Percentiles rank a stretch among this genome's conserved stretches.
phyloP scores from a whole-genome alignment of 2,888 invertebrate genomes.

The Synergus laeviventris region DNA sequence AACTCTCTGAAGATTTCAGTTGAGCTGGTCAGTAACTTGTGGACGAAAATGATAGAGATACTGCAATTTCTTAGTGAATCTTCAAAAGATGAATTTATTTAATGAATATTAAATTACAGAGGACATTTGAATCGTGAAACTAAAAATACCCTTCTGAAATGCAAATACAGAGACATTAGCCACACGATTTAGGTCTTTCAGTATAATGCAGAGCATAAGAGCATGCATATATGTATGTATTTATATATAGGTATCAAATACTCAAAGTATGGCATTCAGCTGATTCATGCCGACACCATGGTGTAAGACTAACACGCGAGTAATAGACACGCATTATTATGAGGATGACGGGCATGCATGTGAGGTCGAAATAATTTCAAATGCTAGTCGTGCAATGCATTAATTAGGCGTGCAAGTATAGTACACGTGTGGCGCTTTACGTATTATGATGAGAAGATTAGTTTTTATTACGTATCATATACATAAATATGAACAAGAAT shows the following conservation, averaged over 20 bases:
- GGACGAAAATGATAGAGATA: background rate
- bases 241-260: constrained; percentile 43
- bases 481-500: no score
- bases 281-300: constrained; percentile 49
- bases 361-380: constrained; percentile 49
- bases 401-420: constrained; percentile 39
- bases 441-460: background rate
- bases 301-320: constrained; percentile 48
- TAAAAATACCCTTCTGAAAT: constrained; percentile 7
- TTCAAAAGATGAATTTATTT: background rate
- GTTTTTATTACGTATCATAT: no score
- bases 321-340: constrained; percentile 48
- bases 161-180: constrained; percentile 6
- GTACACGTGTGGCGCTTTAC: background rate
- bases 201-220: constrained; percentile 44
- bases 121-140: background rate
- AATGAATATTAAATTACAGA: background rate
- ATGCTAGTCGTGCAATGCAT: constrained; percentile 45
- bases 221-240: constrained; percentile 40
- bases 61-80: background rate
- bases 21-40: background rate
- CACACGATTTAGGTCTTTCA: constrained; percentile 25
- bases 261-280: constrained; percentile 44
- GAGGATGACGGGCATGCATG: constrained; percentile 43
- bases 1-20: background rate